Conservation (phyloP, 2,797 vertebrate genomes). For the Phrynocephalus guinanensis region DNA sequence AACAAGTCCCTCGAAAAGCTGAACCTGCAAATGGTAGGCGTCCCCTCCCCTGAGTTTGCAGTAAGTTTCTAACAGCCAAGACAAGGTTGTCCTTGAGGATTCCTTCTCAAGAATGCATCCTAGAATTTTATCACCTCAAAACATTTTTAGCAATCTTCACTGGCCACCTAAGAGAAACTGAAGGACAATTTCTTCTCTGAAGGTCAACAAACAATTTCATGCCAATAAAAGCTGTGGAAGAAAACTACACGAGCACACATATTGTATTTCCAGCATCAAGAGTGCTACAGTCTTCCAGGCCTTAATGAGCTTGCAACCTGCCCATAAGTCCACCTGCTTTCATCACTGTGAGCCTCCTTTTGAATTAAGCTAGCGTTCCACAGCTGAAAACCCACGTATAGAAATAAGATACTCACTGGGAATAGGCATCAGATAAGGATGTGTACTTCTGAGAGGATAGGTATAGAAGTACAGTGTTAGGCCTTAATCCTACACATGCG, state of each 20-base stretch:
- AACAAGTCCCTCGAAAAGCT: slow-evolving; percentile 40
- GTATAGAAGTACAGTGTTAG: background rate
- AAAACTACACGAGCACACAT: background rate
- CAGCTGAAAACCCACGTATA: background rate
- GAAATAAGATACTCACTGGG: background rate
- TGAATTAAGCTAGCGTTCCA: background rate
- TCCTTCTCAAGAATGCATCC: slow-evolving; percentile 18
- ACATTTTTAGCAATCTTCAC: slow-evolving; percentile 56
- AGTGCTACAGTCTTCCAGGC: background rate
- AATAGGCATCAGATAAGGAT: background rate
- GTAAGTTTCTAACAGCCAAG: slow-evolving; percentile 30
- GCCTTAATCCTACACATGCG: too few relatives aligned
- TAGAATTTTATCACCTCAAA: slow-evolving; percentile 59
- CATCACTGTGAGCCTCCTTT: background rate
- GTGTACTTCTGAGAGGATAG: background rate
- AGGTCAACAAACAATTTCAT: slow-evolving; percentile 58
- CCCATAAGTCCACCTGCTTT: background rate
- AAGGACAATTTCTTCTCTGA: slow-evolving; percentile 54
- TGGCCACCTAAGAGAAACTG: slow-evolving; percentile 46
- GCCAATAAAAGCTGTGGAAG: slow-evolving; percentile 13
- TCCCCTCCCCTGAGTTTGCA: background rate
- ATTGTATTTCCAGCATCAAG: background rate
- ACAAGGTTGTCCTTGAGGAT: slow-evolving; percentile 32
- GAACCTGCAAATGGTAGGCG: slow-evolving; percentile 37
- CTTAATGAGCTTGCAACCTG: background rate